These are phyloP conservation scores for Triplophysa bombifrons DNA, from an alignment of 2,797 vertebrate species.

Conservation along the genomic window DNA sequence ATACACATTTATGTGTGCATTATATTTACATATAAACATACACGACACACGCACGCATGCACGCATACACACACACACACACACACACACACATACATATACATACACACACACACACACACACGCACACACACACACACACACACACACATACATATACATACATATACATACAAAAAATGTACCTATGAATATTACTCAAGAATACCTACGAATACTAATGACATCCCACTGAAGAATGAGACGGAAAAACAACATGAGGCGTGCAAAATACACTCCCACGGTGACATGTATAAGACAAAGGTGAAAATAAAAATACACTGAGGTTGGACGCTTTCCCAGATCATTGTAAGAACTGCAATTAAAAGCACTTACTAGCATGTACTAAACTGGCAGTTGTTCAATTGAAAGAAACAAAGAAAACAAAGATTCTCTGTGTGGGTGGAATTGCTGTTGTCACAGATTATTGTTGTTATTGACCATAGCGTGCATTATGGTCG, in stretches of 20 bases:
- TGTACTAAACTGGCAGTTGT: constrained; percentile 21
- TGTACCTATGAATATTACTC: not conserved
- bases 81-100: no score
- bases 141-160: no score
- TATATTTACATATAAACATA: no score
- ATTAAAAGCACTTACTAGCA: constrained; percentile 33
- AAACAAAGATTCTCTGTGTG: not conserved
- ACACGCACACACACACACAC: no score
- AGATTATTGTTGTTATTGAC: constrained; percentile 29
- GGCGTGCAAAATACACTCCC: not conserved
- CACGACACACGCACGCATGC: no score
- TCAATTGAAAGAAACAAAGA: constrained; percentile 23
- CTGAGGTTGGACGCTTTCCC: constrained; percentile 14
- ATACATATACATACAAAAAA: not conserved
- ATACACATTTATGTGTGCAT: no score
- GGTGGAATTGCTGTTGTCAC: constrained; percentile 37
- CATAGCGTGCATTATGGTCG: constrained; percentile 4
- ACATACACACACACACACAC: no score
- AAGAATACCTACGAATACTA: not conserved
- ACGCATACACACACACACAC: no score
- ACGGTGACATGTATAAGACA: constrained; percentile 7
- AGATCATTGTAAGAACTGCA: constrained; percentile 5
- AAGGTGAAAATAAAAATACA: constrained; percentile 18
- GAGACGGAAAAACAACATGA: not conserved
- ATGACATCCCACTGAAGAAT: not conserved